Base-by-base conservation (phyloP, 2,888 invertebrate genomes). In the Drosophila prostipennis region DNA sequence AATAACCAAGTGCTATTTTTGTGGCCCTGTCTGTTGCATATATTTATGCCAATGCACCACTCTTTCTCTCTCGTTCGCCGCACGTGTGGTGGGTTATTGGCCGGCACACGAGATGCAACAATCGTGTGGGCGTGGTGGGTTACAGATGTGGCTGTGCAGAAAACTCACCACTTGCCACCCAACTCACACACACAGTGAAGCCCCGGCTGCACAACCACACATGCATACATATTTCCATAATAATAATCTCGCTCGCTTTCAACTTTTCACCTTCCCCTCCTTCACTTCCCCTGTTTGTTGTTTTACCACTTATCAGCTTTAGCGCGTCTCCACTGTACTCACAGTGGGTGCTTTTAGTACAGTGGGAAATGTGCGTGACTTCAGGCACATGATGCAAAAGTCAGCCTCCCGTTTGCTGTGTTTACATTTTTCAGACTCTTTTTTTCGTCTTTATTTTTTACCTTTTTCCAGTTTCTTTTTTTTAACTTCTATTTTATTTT, bases 21-120 rank as follows among this genome's bases (percentile, higher is more conserved):
- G 32, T 13, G 48, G 7, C 7, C 11, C 1, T 7, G 13, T 16
- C 34, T 48, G 48, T 48, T 14, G 4, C 34, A 1, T 16, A 14
- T 26, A 48, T 2, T 48, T 48, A 32, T 10, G 13, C 2, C 11
- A 34, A 26, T 16, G n/a, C 26, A 45, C 26, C n/a, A 26, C n/a
- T 11, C 34, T 34, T 10, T 11, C 34, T 11, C 34, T 34, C 34
- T 34, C 34, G 7, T 34, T 34, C 0, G n/a, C 8, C 14, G 59
- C 59, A 67, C 53, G 56, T 57, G 61, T 77, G 68, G 70, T 80
- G 84, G 65, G 56, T 78, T 76, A 55, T 65, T 58, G 49, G 48
- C 64, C 34, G 65, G 63, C 59, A 74, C 79, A 85, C 82, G 75
- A 85, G 77, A 85, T 79, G 82, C 82, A 61, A 61, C 14, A 58